Evolutionary conservation across 2,797 vertebrate genomes (phyloP).

Genomic region (Eremophila alpestris): DNA sequence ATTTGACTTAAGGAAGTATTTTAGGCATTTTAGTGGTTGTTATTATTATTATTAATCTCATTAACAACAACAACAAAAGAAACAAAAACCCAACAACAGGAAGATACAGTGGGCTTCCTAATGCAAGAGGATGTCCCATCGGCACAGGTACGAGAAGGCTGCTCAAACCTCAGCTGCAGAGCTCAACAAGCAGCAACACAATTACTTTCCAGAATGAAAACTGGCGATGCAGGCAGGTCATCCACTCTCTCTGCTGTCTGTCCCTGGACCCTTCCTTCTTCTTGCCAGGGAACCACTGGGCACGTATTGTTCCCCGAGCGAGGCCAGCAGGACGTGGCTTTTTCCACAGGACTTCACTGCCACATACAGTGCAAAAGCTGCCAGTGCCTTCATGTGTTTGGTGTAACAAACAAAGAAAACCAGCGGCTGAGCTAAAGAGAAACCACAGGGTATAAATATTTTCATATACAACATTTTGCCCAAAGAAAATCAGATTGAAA

Average conservation of each 20-base stretch:
- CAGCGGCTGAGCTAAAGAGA: constrained; percentile 10
- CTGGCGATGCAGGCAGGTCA: rapidly evolving
- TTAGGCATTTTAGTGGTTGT: constrained; percentile 14
- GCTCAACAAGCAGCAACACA: neutral
- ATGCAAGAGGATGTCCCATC: rapidly evolving
- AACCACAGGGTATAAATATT: constrained; percentile 26
- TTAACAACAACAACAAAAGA: neutral
- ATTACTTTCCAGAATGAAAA: neutral
- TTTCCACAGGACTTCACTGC: neutral
- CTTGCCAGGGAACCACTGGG: neutral
- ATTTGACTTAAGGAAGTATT: neutral
- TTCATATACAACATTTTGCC: constrained; percentile 51
- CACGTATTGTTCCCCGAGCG: rapidly evolving
- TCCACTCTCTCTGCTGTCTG: neutral
- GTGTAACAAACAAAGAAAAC: constrained; percentile 1
- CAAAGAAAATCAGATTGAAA: constrained; percentile 56
- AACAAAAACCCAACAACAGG: neutral
- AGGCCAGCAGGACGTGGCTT: neutral
- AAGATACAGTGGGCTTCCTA: constrained; percentile 13
- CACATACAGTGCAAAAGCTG: neutral
- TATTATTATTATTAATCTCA: constrained; percentile 21
- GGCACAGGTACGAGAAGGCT: neutral
- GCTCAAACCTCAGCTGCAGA: neutral
- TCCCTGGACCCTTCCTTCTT: neutral
- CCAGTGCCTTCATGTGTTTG: neutral